A percentile compares a stretch with the other conserved stretches of the same genome.
These are phyloP conservation scores for Centruroides vittatus DNA, from an alignment of 1,140 invertebrate species.

Conservation along the genomic window DNA sequence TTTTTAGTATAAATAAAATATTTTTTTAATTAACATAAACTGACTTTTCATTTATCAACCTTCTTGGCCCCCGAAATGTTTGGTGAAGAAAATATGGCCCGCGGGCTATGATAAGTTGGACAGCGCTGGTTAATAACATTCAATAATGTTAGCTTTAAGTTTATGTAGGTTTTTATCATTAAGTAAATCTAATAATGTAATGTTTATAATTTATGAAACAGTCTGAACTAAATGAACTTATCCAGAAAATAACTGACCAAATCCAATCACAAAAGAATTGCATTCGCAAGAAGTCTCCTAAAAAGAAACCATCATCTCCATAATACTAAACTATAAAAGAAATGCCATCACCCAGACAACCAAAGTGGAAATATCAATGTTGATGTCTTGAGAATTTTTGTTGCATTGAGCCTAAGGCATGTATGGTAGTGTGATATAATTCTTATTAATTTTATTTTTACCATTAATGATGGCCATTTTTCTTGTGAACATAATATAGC, in stretches of 20 bases:
- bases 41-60: too few species aligned
- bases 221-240: conserved; percentile 44
- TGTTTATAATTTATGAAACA: conserved; percentile 19
- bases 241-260: conserved; percentile 41
- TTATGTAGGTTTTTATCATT: too few species aligned
- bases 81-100: too few species aligned
- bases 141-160: too few species aligned
- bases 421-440: neutral
- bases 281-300: conserved; percentile 30
- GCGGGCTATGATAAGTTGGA: too few species aligned
- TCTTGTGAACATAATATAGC: too few species aligned
- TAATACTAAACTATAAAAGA: neutral
- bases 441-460: neutral
- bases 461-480: neutral
- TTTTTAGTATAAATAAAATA: too few species aligned
- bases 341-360: neutral
- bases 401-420: neutral
- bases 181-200: too few species aligned
- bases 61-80: too few species aligned
- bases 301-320: neutral
- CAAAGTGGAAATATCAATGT: too few species aligned
- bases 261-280: conserved; percentile 34
- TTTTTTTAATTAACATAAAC: too few species aligned
- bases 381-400: neutral
- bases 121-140: too few species aligned